A percentile compares a stretch with the other conserved stretches of the same genome.
Conservation (phyloP, 2,113 vertebrate species). For the Heloderma charlesbogerti region DNA sequence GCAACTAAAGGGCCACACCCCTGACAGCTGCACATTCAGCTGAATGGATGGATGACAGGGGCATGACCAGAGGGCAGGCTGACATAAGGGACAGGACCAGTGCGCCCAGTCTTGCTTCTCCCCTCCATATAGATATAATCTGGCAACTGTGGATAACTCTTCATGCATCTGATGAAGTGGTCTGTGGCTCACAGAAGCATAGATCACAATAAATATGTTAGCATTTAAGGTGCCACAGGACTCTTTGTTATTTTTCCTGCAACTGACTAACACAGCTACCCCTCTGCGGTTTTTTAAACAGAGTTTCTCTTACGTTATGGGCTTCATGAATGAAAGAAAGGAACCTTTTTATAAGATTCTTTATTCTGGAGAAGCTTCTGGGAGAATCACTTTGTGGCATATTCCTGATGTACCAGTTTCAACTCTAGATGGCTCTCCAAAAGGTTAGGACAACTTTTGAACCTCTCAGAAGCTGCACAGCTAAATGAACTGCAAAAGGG, state of each 20-base stretch:
- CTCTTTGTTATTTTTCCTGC: background rate
- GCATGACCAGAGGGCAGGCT: background rate
- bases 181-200: background rate
- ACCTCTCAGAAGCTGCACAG: background rate
- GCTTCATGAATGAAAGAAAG: conserved; percentile 83
- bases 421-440: conserved; percentile 78
- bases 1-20: background rate
- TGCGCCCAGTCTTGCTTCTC: background rate
- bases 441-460: conserved; percentile 71
- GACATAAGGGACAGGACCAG: background rate
- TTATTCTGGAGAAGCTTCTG: conserved; percentile 81
- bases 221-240: background rate
- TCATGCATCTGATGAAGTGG: background rate
- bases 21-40: background rate
- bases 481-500: background rate
- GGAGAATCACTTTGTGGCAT: conserved; percentile 82
- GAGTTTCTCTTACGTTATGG: conserved; percentile 76
- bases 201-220: background rate
- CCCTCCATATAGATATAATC: background rate
- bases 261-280: background rate
- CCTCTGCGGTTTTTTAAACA: conserved; percentile 49
- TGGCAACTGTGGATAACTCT: background rate
- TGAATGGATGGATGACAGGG: background rate
- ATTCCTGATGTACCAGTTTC: conserved; percentile 83
- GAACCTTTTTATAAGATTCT: conserved; percentile 85